Conservation (phyloP, 2,797 vertebrate species). For the Diceros bicornis region DNA sequence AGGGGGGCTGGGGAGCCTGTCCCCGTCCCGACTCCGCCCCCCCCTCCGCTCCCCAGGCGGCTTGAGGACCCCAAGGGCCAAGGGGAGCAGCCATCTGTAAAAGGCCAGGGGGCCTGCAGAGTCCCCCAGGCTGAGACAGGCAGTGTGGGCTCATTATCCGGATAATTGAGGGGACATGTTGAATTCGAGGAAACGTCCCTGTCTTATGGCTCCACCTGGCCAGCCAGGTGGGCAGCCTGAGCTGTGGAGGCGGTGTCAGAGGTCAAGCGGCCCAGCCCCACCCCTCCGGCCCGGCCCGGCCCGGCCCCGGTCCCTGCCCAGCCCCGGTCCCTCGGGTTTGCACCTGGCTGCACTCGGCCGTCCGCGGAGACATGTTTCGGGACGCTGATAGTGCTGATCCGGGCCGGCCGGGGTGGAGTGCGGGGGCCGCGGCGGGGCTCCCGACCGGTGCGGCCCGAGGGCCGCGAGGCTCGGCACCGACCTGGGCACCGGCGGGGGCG, state of each 20-base stretch:
- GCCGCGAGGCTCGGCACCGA: neutral
- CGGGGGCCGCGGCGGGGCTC: neutral
- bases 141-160: neutral
- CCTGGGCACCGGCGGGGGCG: slow-evolving; percentile 71
- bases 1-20: neutral
- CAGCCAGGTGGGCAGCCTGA: neutral
- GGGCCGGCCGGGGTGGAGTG: neutral
- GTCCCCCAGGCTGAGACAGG: neutral
- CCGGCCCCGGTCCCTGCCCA: neutral
- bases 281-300: neutral
- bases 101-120: neutral
- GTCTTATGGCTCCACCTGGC: neutral
- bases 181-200: neutral
- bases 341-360: neutral
- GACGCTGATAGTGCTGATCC: neutral
- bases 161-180: neutral
- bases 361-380: no score
- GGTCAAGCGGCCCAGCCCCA: neutral
- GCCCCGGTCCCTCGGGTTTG: neutral
- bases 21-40: no score
- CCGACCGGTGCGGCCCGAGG: neutral
- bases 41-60: no score
- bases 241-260: neutral
- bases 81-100: neutral
- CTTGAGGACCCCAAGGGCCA: neutral